Conservation (phyloP, 2,888 invertebrate genomes). For the Drosophila kuntzei region DNA sequence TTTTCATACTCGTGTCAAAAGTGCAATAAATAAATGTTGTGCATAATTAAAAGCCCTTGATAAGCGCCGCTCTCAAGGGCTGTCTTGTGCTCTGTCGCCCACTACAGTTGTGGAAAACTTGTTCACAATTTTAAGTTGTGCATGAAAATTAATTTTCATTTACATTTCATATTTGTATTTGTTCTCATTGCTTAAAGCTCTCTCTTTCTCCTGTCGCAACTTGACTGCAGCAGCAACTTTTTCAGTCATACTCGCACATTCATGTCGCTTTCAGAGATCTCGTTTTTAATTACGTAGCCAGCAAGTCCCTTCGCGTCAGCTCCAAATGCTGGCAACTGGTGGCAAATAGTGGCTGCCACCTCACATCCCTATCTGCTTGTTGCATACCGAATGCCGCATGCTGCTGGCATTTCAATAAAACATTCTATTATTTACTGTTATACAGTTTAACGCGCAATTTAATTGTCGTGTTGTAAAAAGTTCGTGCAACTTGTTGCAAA, state of each 20-base stretch:
- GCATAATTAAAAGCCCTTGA: conserved; percentile 58
- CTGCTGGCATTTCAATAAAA: conserved; percentile 66
- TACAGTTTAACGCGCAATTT: conserved; percentile 74
- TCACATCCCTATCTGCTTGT: neutral
- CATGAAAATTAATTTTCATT: conserved; percentile 73
- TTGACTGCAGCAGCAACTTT: conserved; percentile 28
- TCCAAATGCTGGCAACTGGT: conserved; percentile 12
- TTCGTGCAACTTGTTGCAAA: conserved; percentile 68
- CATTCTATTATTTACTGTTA: conserved; percentile 72
- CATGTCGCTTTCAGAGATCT: conserved; percentile 60
- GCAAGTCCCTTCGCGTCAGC: conserved; percentile 5
- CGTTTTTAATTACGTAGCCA: conserved; percentile 68
- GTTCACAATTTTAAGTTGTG: conserved; percentile 48
- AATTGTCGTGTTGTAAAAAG: conserved; percentile 58
- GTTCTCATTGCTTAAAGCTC: conserved; percentile 21
- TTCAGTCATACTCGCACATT: conserved; percentile 39
- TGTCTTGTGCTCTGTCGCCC: conserved; percentile 24
- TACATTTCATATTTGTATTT: conserved; percentile 61
- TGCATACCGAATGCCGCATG: conserved; percentile 31
- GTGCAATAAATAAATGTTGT: conserved; percentile 59
- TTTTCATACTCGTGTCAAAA: conserved; percentile 11
- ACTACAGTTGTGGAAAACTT: conserved; percentile 30
- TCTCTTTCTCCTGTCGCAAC: neutral
- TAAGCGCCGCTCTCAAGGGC: conserved; percentile 27
- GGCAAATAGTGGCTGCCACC: conserved; percentile 9